Evolutionary conservation across 1,140 invertebrate species (phyloP), one percentile per base, ranked within the genome.

Genomic region (Cydia splendana): DNA sequence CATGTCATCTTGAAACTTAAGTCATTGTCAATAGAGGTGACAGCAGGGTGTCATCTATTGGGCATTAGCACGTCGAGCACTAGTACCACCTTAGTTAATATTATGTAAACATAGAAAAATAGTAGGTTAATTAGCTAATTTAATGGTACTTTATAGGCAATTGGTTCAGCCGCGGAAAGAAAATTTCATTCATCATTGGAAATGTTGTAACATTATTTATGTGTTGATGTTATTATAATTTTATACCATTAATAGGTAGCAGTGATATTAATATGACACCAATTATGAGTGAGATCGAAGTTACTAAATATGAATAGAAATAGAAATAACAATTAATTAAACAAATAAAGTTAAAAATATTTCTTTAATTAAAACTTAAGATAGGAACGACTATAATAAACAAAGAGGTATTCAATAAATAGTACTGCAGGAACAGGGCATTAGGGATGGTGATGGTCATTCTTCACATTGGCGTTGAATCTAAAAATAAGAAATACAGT

Each of bases 391-490:
- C 65, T 65, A 65, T 13, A 9, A 24, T 65, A 4, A 38, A 15
- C 18, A 12, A n/a, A 74, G 38, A 74, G 48, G 45, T 18, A 75
- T 30, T 75, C 38, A 75, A 57, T 53, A 34, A 53, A 62, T 38
- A 62, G 24, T 75, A 34, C 62, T 18, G 18, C 30, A 75, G 30
- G 30, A 18, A 62, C 53, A 24, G 20, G 12, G n/a, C 57, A 76
- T 20, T 24, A 79, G 30, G 79, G 78, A 69, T 79, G 79, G 15
- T 75, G 76, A 20, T 80, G 71, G 48, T 83, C 53, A 10, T 92
- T 84, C 51, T 89, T 88, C 0, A 94, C 93, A 7, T 93, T 86
- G 13, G 93, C 93, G 82, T 94, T 93, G 84, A 94, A 94, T 82
- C 86, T 87, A 77, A 38, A 81, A 82, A 48, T 65, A 34, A 67